Conservation (phyloP, 2,113 vertebrate genomes). For the Lasiurus borealis region DNA sequence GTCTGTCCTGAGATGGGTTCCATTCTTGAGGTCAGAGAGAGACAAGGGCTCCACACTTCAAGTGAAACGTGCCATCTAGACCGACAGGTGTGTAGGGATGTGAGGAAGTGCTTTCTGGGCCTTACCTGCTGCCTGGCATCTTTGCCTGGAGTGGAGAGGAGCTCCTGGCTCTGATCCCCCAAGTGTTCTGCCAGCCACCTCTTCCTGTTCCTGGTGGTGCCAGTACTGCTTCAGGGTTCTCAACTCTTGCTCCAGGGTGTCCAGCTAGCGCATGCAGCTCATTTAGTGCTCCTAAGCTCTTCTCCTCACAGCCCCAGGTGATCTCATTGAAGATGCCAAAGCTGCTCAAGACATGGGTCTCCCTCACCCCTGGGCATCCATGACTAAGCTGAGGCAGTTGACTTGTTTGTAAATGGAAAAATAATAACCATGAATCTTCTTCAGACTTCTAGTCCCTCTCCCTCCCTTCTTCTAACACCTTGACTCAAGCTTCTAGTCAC, state of each 20-base stretch:
- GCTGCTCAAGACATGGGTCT: not conserved
- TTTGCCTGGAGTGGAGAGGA: conserved; percentile 72
- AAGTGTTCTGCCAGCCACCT: conserved; percentile 87
- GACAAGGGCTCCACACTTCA: not conserved
- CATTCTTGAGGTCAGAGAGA: not conserved
- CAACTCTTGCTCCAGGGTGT: conserved; percentile 89
- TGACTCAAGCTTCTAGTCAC: not conserved
- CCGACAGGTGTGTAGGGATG: not conserved
- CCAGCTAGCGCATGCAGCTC: conserved; percentile 83
- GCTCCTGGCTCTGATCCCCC: conserved; percentile 83
- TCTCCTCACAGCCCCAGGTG: not conserved
- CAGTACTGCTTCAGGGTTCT: conserved; percentile 86
- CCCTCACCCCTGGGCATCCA: not conserved
- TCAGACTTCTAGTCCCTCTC: not conserved
- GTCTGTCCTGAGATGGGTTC: not conserved
- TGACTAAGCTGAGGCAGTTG: not conserved
- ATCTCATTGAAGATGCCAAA: not conserved
- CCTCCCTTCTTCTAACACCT: too few relatives aligned
- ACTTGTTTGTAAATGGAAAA: not conserved
- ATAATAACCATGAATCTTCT: not conserved
- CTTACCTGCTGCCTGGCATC: conserved; percentile 77
- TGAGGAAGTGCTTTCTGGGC: not conserved
- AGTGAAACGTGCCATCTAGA: not conserved
- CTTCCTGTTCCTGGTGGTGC: conserved; percentile 87
- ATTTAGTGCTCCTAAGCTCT: not conserved